Evolutionary conservation across 2,888 invertebrate species (phyloP).

Genomic region (Andrena minutula): DNA sequence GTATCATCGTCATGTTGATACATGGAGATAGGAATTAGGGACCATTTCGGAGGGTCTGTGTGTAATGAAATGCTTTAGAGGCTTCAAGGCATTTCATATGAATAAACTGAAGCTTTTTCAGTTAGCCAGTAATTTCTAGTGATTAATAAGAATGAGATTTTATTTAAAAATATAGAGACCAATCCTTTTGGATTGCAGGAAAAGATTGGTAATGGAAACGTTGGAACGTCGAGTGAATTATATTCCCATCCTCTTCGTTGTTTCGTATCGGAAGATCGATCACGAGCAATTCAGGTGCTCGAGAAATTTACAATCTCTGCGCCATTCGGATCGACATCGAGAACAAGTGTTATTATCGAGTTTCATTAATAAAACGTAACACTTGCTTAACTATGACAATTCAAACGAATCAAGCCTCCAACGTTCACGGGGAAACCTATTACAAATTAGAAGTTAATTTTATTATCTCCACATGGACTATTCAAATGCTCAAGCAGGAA

Average conservation of each 20-base stretch:
- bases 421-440: background rate
- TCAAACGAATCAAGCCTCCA: background rate
- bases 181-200: background rate
- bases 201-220: background rate
- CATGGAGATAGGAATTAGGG: background rate
- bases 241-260: background rate
- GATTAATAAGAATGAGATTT: background rate
- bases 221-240: slow-evolving; percentile 3
- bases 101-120: too few species aligned
- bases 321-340: slow-evolving; percentile 12
- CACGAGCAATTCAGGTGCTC: slow-evolving; percentile 2
- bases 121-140: background rate
- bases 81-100: too few species aligned
- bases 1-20: background rate
- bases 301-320: slow-evolving; percentile 5
- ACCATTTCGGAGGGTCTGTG: too few species aligned
- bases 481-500: too few species aligned
- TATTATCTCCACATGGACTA: too few species aligned
- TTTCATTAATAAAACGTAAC: slow-evolving; percentile 7
- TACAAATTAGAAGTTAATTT: background rate
- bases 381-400: slow-evolving; percentile 5
- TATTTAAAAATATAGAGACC: too few species aligned
- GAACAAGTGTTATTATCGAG: slow-evolving; percentile 19
- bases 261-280: slow-evolving; percentile 17
- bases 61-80: too few species aligned